phyloP scores from a whole-genome alignment of 2,797 vertebrate genomes.

The Scarus forsteni region DNA sequence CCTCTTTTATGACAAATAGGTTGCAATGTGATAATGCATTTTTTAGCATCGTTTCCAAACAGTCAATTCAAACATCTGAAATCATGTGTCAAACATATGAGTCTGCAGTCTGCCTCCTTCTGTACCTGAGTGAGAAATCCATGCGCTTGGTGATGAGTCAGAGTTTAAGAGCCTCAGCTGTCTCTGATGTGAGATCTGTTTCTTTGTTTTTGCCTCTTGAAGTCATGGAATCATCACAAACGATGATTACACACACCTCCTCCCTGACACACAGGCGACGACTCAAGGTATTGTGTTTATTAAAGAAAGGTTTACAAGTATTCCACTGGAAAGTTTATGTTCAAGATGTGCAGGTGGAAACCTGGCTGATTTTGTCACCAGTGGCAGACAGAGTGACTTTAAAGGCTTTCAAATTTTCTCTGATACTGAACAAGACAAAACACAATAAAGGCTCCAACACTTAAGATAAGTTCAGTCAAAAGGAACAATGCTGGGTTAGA shows the following conservation, averaged over 20 bases:
- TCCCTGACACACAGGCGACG: constrained; percentile 40
- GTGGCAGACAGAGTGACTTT: constrained; percentile 49
- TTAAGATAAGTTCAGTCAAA: constrained; percentile 48
- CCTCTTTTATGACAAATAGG: neutral
- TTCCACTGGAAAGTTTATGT: constrained; percentile 62
- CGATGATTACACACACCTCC: constrained; percentile 52
- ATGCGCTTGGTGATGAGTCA: constrained; percentile 64
- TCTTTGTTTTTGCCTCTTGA: constrained; percentile 70
- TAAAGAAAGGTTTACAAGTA: constrained; percentile 71
- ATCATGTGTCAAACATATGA: constrained; percentile 69
- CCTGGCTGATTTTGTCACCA: constrained; percentile 44
- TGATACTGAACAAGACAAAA: constrained; percentile 33
- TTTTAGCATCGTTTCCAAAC: neutral
- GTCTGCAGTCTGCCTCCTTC: constrained; percentile 39
- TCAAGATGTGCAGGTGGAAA: constrained; percentile 66
- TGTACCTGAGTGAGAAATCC: constrained; percentile 66
- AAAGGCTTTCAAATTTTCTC: constrained; percentile 46
- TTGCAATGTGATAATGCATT: neutral
- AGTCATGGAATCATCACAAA: constrained; percentile 68
- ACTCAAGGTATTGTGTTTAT: constrained; percentile 74
- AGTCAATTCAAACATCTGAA: constrained; percentile 30
- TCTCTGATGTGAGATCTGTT: constrained; percentile 65
- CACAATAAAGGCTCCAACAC: neutral
- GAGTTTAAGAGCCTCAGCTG: constrained; percentile 55
- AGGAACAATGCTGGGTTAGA: constrained; percentile 31